Base-by-base conservation (phyloP, 2,888 invertebrate genomes). In the Ramazzottius varieornatus region DNA sequence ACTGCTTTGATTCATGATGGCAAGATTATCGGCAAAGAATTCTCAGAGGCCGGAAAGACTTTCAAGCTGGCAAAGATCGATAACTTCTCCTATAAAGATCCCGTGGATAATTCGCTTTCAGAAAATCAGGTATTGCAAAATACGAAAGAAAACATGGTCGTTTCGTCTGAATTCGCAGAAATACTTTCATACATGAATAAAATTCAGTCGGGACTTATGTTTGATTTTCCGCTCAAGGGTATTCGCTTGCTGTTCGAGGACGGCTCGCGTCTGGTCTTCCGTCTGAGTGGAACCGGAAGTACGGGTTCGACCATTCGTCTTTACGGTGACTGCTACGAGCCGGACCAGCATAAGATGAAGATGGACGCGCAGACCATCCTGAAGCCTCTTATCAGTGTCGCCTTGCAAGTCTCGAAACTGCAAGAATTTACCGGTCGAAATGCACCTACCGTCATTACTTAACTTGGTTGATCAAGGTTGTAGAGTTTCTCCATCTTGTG, bases 241-340 rank as follows among this genome's bases (percentile, higher is more conserved):
- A 80, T 98, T 32, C 82, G 96, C 69, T 83, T 99, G 64, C 81
- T 94, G 64, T 96, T 99, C 76, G 84, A 84, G 70, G 93, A 96
- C 75, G 93, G 92, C 1, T 93, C 94, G 0, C 83, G 98, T 64
- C 82, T 98, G 69, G 86, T 99, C 67, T 83, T 87, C 78, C 83
- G 98, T 63, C 81, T 99, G 67, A 94, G 94, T 73, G 98, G 98
- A 32, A 99, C 98, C 0, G 98, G 98, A 68, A 94, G 94, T 74
- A 86, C 88, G 46, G 98, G 98, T 0, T 96, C 98, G 32, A 99
- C 98, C 1, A 87, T 99, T 72, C 83, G 98, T 64, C 75, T 98
- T 65, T 99, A 99, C 77, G 84, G 93, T 68, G 98, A 94, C 76
- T 88, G 90, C 69, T 93, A 90, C 76, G 90, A 92, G 72, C 81